These are phyloP conservation scores for Moxostoma hubbsi DNA, from an alignment of 2,797 vertebrate genomes.

Conservation along the genomic window DNA sequence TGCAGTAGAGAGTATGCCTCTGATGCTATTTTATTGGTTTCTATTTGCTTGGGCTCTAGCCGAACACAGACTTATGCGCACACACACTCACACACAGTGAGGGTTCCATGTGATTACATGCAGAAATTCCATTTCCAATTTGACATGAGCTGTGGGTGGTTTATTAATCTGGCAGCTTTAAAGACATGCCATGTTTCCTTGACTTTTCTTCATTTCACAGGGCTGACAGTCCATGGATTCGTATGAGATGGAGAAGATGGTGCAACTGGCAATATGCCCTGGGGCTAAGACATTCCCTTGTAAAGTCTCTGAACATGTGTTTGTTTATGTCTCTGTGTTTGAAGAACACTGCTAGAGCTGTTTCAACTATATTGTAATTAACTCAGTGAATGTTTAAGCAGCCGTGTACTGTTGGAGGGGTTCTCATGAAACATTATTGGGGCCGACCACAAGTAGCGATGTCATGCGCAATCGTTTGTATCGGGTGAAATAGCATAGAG, in stretches of 20 bases:
- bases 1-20: conserved; percentile 66
- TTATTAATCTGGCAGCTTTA: conserved; percentile 53
- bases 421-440: too few relatives aligned
- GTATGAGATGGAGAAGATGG: not conserved
- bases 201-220: conserved; percentile 26
- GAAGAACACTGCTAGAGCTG: not conserved
- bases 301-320: not conserved
- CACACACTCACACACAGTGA: not conserved
- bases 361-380: not conserved
- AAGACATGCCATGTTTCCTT: conserved; percentile 42
- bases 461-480: too few relatives aligned
- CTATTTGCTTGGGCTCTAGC: conserved; percentile 62
- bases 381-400: too few relatives aligned
- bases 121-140: conserved; percentile 48
- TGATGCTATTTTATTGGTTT: conserved; percentile 66
- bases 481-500: too few relatives aligned
- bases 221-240: conserved; percentile 18
- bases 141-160: conserved; percentile 53
- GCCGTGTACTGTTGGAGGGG: too few relatives aligned
- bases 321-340: not conserved
- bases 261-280: not conserved
- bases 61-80: conserved; percentile 32
- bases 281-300: not conserved
- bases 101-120: conserved; percentile 50
- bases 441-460: too few relatives aligned